Base-by-base conservation (phyloP, 1,140 invertebrate genomes). In the Drosophila pectinifera region DNA sequence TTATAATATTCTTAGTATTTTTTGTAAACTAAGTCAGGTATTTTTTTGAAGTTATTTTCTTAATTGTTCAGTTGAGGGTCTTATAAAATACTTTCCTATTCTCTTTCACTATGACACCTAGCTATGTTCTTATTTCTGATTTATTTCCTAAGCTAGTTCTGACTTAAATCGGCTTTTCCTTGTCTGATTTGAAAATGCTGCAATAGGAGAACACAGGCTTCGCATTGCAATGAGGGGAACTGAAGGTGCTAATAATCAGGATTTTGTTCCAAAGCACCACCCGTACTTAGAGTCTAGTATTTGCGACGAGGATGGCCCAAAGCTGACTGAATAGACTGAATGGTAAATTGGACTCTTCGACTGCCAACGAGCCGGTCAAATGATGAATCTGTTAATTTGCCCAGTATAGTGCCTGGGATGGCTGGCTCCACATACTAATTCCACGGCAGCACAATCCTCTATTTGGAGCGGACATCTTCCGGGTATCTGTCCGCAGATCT, bases 151-250 rank as follows among this genome's bases (percentile, higher is more conserved):
- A 10, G 13, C 7, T 42, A 36, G 10, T 7, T 43, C 13, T 18
- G n/a, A 1, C 41, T 24, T 6, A 4, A 49, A 49, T n/a, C n/a
- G n/a, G n/a, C n/a, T n/a, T n/a, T n/a, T n/a, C n/a, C n/a, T n/a
- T n/a, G n/a, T n/a, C n/a, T n/a, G n/a, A n/a, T n/a, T n/a, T n/a
- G n/a, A n/a, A n/a, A n/a, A n/a, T n/a, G n/a, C n/a, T n/a, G n/a
- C n/a, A n/a, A n/a, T 80, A 22, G 39, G 56, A 46, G 13, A 80
- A 26, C 1, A 80, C 59, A 38, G 80, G 22, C 39, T 82, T 80
- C 55, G 53, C 14, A 34, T 80, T 68, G 26, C 28, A 73, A 56
- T 80, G 73, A 18, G 77, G 80, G 51, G 67, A 80, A 28, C 78
- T 77, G 20, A 80, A 80, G 20, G 77, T 53, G 5, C 79, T 73